These are phyloP conservation scores for Athetis lepigone DNA, from an alignment of 2,888 invertebrate species.

Conservation along the genomic window DNA sequence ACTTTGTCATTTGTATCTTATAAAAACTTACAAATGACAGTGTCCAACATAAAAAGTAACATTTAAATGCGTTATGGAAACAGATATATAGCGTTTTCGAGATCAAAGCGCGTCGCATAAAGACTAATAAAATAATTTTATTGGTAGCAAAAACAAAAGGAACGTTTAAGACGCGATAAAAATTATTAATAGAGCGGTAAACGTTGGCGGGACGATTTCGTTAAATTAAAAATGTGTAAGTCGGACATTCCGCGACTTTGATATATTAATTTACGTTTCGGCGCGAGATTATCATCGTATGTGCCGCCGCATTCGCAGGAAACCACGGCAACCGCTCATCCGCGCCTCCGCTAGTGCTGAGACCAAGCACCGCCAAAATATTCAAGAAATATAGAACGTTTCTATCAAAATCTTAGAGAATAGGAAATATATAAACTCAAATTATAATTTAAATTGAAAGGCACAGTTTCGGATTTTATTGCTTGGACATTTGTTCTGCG, in stretches of 20 bases:
- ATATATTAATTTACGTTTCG: conserved; percentile 84
- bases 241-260: conserved; percentile 63
- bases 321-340: conserved; percentile 70
- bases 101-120: conserved; percentile 74
- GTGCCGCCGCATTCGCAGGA: conserved; percentile 72
- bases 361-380: conserved; percentile 12
- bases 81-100: conserved; percentile 64
- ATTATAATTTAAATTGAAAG: not conserved
- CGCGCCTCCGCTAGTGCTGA: conserved; percentile 76
- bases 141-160: conserved; percentile 82
- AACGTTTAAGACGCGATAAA: conserved; percentile 84
- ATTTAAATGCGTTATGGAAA: conserved; percentile 62
- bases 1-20: conserved; percentile 61
- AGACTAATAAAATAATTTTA: conserved; percentile 79
- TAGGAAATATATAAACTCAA: not conserved
- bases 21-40: conserved; percentile 66
- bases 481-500: conserved; percentile 1
- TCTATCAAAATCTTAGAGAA: not conserved
- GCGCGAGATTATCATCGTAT: conserved; percentile 81
- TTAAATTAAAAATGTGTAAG: conserved; percentile 71
- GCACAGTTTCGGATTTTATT: not conserved
- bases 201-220: conserved; percentile 75
- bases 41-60: conserved; percentile 65
- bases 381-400: not conserved
- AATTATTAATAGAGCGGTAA: conserved; percentile 84